phyloP scores from a whole-genome alignment of 2,888 invertebrate genomes.

The Apoda limacodes region DNA sequence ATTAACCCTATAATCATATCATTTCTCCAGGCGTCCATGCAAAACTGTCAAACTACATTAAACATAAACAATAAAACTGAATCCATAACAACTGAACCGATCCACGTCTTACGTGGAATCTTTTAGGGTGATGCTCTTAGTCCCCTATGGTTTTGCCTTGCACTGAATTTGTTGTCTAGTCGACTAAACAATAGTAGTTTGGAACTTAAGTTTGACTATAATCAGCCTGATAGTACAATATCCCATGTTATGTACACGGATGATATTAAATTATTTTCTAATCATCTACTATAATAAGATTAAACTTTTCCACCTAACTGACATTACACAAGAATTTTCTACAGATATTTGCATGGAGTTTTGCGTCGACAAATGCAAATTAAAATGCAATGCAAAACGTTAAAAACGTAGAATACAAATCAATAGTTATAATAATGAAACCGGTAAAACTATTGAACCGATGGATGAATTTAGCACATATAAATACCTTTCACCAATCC shows the following conservation, averaged over 20 bases:
- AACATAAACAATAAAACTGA: too few relatives aligned
- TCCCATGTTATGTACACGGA: constrained; percentile 13
- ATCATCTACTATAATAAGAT: constrained; percentile 1
- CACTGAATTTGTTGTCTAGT: constrained; percentile 14
- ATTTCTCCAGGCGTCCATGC: too few relatives aligned
- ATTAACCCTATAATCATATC: too few relatives aligned
- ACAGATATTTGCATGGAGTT: constrained; percentile 10
- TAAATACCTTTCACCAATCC: constrained; percentile 14
- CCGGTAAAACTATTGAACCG: constrained; percentile 1
- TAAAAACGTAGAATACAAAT: neutral
- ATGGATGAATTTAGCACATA: constrained; percentile 5
- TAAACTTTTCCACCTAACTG: constrained; percentile 1
- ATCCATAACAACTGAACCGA: constrained; percentile 4
- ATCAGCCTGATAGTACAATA: neutral
- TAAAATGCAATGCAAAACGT: constrained; percentile 3
- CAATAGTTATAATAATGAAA: constrained; percentile 1
- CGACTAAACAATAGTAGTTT: constrained; percentile 4
- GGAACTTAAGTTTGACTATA: constrained; percentile 5
- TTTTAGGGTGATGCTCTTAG: constrained; percentile 9
- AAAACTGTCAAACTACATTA: too few relatives aligned
- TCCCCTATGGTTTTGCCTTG: constrained; percentile 16
- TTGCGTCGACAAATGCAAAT: constrained; percentile 13
- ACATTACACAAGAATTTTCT: constrained; percentile 9
- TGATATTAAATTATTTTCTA: constrained; percentile 14
- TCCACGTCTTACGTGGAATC: constrained; percentile 4